These are phyloP conservation scores for Mesocentrotus franciscanus DNA, from an alignment of 53 echinoderm and acorn worm genomes.

Conservation along the genomic window DNA sequence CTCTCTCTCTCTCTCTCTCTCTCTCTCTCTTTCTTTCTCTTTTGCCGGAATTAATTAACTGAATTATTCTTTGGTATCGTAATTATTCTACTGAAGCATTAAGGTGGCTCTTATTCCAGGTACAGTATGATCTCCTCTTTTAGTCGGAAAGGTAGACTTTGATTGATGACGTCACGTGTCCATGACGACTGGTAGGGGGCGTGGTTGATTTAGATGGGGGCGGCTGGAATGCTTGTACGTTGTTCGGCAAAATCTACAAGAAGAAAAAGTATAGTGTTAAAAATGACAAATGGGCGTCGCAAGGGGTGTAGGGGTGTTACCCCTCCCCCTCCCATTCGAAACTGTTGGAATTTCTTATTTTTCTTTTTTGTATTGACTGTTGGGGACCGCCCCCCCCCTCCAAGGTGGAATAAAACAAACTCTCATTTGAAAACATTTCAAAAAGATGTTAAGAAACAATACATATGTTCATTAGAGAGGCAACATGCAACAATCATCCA, in stretches of 20 bases:
- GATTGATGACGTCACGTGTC: conserved; percentile 54
- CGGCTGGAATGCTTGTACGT: conserved; percentile 59
- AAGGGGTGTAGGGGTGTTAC: neutral
- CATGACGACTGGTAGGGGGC: conserved; percentile 65
- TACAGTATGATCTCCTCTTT: neutral
- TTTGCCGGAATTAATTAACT: neutral
- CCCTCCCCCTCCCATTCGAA: neutral
- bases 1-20: neutral
- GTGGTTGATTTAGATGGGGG: conserved; percentile 55
- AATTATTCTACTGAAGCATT: neutral
- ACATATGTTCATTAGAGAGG: no score
- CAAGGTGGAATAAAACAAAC: no score
- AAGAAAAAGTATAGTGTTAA: neutral
- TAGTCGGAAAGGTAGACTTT: conserved; percentile 61
- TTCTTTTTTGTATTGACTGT: no score
- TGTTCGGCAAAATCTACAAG: conserved; percentile 60
- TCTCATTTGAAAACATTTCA: no score
- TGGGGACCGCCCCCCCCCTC: no score
- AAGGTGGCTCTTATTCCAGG: neutral
- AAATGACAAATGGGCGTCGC: neutral
- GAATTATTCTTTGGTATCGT: neutral
- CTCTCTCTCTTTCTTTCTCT: neutral
- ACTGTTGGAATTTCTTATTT: no score
- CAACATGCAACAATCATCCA: no score
- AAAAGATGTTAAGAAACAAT: no score